Evolutionary conservation across 1,140 invertebrate genomes (phyloP).

Genomic region (Lordiphosa stackelbergi): DNA sequence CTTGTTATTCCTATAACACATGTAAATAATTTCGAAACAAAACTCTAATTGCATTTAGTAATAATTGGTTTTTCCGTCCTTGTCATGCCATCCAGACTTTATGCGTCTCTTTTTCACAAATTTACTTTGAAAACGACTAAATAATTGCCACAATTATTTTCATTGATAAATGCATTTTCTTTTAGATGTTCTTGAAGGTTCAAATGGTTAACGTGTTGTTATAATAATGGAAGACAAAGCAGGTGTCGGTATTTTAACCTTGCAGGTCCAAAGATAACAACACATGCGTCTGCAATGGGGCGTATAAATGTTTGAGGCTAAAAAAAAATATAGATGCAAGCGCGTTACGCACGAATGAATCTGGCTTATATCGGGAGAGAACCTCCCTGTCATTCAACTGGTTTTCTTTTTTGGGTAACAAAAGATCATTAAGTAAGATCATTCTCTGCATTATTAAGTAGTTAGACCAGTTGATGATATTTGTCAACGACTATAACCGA

Average conservation of each 20-base stretch:
- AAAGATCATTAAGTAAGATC: slow-evolving; percentile 12
- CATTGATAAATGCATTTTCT: background rate
- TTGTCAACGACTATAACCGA: slow-evolving; percentile 3
- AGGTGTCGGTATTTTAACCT: slow-evolving; percentile 32
- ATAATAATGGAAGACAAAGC: slow-evolving; percentile 47
- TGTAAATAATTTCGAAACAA: too few relatives aligned
- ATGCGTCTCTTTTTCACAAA: slow-evolving; percentile 11
- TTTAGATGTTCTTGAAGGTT: too few relatives aligned
- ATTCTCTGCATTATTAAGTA: slow-evolving; percentile 14
- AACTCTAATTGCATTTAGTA: too few relatives aligned
- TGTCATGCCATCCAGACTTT: slow-evolving; percentile 12
- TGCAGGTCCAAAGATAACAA: background rate
- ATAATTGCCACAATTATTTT: slow-evolving; percentile 34
- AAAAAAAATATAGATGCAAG: too few relatives aligned
- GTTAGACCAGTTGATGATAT: too few relatives aligned
- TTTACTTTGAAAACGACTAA: background rate
- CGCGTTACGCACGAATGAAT: too few relatives aligned
- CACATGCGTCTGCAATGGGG: background rate
- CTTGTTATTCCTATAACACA: too few relatives aligned
- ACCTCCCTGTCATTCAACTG: slow-evolving; percentile 15
- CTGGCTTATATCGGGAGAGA: background rate
- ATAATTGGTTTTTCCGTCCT: too few relatives aligned
- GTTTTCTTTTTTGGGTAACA: slow-evolving; percentile 17
- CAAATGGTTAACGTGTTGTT: too few relatives aligned
- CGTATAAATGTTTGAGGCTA: too few relatives aligned